phyloP scores from a whole-genome alignment of 2,113 vertebrate species.

The Sorex araneus region DNA sequence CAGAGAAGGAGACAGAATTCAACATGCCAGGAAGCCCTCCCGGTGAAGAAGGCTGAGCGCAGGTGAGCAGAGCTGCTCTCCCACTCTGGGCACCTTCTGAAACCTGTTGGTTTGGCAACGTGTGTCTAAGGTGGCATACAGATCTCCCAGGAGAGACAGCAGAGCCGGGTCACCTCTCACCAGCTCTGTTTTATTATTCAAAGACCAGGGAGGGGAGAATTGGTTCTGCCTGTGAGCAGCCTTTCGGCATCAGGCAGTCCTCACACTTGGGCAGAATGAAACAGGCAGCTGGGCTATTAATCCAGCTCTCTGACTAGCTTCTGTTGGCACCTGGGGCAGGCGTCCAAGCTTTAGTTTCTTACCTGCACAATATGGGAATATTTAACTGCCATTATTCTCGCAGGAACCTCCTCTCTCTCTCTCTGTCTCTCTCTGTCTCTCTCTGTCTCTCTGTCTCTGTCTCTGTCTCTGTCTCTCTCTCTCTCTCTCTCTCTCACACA shows the following conservation, averaged over 20 bases:
- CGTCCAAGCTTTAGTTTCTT: conserved; percentile 31
- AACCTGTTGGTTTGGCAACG: neutral
- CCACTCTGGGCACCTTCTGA: neutral
- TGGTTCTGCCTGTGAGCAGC: neutral
- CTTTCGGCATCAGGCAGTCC: neutral
- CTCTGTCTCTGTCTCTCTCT: too few relatives aligned
- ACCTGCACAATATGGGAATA: conserved; percentile 24
- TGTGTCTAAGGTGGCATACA: neutral
- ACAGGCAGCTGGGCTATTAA: conserved; percentile 29
- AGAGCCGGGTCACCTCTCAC: neutral
- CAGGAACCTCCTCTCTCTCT: too few relatives aligned
- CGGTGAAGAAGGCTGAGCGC: rapidly evolving
- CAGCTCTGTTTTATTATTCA: neutral
- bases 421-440: too few relatives aligned
- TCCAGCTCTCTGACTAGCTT: conserved; percentile 43
- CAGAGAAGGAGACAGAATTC: neutral
- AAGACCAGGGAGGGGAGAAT: neutral
- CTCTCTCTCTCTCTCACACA: too few relatives aligned
- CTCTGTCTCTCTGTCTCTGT: too few relatives aligned
- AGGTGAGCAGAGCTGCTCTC: neutral
- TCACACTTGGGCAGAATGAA: conserved; percentile 17
- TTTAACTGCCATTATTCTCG: conserved; percentile 26
- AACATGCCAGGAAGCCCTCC: neutral
- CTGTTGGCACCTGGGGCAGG: neutral
- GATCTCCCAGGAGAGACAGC: neutral